Evolutionary conservation across 2,113 vertebrate species (phyloP), one percentile per base, ranked within the genome.

Genomic region (Willisornis vidua): DNA sequence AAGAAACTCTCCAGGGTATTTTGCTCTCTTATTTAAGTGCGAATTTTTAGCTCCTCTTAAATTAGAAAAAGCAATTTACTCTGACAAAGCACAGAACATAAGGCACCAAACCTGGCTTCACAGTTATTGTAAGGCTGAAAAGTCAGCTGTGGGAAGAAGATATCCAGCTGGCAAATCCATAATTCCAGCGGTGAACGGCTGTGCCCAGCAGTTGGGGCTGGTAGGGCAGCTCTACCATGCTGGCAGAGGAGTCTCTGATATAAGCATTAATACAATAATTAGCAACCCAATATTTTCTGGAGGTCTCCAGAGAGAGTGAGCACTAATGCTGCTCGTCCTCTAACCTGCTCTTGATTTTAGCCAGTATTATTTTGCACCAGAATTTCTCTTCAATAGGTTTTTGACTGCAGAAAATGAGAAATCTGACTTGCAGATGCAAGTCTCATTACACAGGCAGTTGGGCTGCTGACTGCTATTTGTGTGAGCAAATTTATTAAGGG

Each of bases 31-130:
- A 75, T 91, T 96, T 91, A 87, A 82, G 67, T 58, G 81, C 57
- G 95, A 93, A 83, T 91, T 96, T 96, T 96, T 96, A 96, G 74
- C 78, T 79, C 23, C 58, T 51, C 85, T 93, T 93, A 89, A 96
- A 94, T 96, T 92, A 93, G 85, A 89, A 89, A 93, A 93, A 91
- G 70, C 87, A 93, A 91, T 96, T 95, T 95, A 66, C 28, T 85
- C 74, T 85, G 74, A 52, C 74, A 94, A 87, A 91, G 71, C 74
- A 65, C 22, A 35, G 91, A 93, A 91, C 7, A 10, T 72, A 82
- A 91, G 58, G 66, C 77, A 85, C 62, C 8, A 54, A 89, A 89
- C 81, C 81, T 91, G 77, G 62, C 43, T 94, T 91, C 81, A 41
- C 66, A 73, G 41, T 68, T 91, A 89, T n/a, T 89, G 61, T 68